Evolutionary conservation across 2,888 invertebrate genomes (phyloP).

Genomic region (Reticulitermes lucifugus): DNA sequence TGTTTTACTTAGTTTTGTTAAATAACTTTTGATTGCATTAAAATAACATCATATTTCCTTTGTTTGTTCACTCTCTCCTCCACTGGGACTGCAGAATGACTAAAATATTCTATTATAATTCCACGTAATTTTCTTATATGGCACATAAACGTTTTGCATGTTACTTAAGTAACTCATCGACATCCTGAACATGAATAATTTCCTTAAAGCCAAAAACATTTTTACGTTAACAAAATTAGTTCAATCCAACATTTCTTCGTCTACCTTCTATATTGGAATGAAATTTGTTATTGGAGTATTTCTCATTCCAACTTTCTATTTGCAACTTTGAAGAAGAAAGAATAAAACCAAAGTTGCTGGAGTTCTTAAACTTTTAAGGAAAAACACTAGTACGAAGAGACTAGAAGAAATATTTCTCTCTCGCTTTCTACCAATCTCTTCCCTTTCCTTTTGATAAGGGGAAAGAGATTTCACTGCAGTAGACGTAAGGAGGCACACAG

Average conservation of each 20-base stretch:
- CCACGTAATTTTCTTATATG: too few relatives aligned
- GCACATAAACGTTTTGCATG: too few relatives aligned
- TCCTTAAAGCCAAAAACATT: not conserved
- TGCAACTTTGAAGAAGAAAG: not conserved
- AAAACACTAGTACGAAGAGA: not conserved
- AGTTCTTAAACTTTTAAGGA: not conserved
- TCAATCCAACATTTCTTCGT: not conserved
- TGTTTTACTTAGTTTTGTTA: too few relatives aligned
- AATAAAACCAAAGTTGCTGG: slow-evolving; percentile 1
- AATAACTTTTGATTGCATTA: too few relatives aligned
- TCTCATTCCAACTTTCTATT: not conserved
- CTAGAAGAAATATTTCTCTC: not conserved
- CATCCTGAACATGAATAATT: not conserved
- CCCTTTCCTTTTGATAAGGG: not conserved
- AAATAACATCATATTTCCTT: too few relatives aligned
- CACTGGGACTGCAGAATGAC: too few relatives aligned
- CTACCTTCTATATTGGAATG: not conserved
- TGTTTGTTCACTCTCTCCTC: too few relatives aligned
- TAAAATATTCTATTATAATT: too few relatives aligned
- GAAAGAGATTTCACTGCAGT: slow-evolving; percentile 22
- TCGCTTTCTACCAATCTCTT: not conserved
- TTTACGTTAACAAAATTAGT: not conserved
- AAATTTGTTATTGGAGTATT: not conserved
- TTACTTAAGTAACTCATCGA: too few relatives aligned
- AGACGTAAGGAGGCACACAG: not conserved